Percentiles rank a stretch among this genome's conserved stretches.
These are phyloP conservation scores for Gymnocheta viridis DNA, from an alignment of 2,888 invertebrate genomes.

Conservation along the genomic window DNA sequence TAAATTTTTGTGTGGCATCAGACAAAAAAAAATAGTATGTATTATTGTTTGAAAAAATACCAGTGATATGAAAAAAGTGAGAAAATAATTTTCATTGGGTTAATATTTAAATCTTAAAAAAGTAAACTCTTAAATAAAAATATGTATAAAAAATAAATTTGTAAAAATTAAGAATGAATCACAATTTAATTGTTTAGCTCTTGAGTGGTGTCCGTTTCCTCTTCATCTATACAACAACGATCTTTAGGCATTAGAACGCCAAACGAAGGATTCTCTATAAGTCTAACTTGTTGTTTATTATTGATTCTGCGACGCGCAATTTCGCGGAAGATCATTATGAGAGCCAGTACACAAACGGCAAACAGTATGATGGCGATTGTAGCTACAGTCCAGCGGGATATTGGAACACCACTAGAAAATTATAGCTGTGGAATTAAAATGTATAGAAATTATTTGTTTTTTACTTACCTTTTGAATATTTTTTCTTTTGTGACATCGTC, in stretches of 20 bases:
- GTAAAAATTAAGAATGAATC: not conserved
- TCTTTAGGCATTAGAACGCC: conserved; percentile 74
- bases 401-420: conserved; percentile 64
- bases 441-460: not conserved
- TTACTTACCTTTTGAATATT: conserved; percentile 70
- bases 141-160: conserved; percentile 28
- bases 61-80: conserved; percentile 20
- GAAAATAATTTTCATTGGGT: conserved; percentile 4
- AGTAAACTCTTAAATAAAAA: not conserved
- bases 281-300: conserved; percentile 75
- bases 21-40: not conserved
- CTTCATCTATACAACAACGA: conserved; percentile 67
- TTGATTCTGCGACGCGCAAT: conserved; percentile 71
- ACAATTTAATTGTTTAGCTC: conserved; percentile 59
- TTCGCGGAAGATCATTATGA: conserved; percentile 74
- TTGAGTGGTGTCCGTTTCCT: conserved; percentile 66
- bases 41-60: not conserved
- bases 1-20: conserved; percentile 1
- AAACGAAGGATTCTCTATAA: conserved; percentile 78
- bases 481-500: conserved; percentile 37
- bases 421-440: not conserved
- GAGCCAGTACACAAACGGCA: conserved; percentile 71
- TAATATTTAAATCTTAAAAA: conserved; percentile 11
- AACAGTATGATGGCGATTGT: conserved; percentile 74
- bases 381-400: conserved; percentile 73